A percentile compares a stretch with the other conserved stretches of the same genome.
These are phyloP conservation scores for Nemurella pictetii DNA, from an alignment of 2,888 invertebrate species.

Conservation along the genomic window DNA sequence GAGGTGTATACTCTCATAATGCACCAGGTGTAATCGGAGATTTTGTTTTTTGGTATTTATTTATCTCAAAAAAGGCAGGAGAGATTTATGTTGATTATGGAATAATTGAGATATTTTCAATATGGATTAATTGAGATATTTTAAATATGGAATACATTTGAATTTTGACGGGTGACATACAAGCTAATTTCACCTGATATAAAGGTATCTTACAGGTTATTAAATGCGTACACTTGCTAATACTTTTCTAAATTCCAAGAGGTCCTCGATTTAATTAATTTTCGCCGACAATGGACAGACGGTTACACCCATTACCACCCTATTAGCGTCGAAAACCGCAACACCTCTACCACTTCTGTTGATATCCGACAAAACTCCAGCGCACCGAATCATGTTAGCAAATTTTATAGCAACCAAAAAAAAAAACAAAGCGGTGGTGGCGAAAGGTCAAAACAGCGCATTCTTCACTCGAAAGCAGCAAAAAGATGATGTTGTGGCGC, in stretches of 20 bases:
- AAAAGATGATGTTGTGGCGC: slow-evolving; percentile 1
- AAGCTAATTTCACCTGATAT: too few relatives aligned
- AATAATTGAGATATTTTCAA: neutral
- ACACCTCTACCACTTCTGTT: neutral
- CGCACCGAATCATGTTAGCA: neutral
- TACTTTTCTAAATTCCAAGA: neutral
- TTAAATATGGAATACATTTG: too few relatives aligned
- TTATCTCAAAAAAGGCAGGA: neutral
- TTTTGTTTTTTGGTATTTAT: neutral
- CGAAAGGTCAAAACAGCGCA: slow-evolving; percentile 13
- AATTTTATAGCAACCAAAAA: neutral
- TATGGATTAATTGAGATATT: too few relatives aligned
- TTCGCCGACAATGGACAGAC: neutral
- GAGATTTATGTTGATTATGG: neutral
- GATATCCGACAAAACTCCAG: too few relatives aligned
- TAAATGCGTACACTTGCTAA: too few relatives aligned
- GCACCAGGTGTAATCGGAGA: neutral
- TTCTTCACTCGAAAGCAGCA: slow-evolving; percentile 1
- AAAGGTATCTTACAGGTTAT: too few relatives aligned
- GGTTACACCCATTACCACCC: neutral
- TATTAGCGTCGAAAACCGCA: neutral
- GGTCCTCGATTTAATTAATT: neutral
- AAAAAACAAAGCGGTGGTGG: neutral
- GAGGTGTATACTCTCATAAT: neutral
- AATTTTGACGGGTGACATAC: too few relatives aligned